Base-by-base conservation (phyloP, 2,113 vertebrate genomes). In the Chrysemys picta region DNA sequence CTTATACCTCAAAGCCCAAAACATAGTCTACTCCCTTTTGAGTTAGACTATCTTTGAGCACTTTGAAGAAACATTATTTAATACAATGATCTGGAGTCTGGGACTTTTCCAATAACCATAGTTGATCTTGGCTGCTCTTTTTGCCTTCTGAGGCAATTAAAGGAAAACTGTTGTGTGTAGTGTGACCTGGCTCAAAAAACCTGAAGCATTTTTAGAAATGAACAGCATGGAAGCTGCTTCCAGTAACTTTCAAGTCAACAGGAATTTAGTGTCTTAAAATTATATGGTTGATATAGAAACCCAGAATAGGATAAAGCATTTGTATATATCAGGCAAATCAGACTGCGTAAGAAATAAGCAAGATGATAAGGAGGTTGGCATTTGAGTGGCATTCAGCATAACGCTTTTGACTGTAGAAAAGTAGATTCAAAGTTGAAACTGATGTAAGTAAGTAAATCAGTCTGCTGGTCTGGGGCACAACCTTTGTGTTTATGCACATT, bases 201-300 rank as follows among this genome's bases (percentile, higher is more conserved):
- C 19, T 72, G n/a, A 72, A 72, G 35, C 17, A 10, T 72, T n/a
- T 72, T 72, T 72, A 93, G 31, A 89, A 65, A 89, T 35, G 21
- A 8, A 0, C 80, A 86, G 78, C 65, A 87, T 50, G 53, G 53
- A 47, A 50, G 75, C 59, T 89, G 82, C 88, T 69, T 91, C 89
- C 89, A 35, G 50, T 85, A 79, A 92, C 84, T 79, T 80, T 94
- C 92, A 95, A 75, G 75, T 83, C 50, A 89, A 95, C 0, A 1
- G 85, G 90, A 95, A 95, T 83, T 81, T 35, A 6, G 92, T 91
- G 81, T 84, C 45, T 95, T 95, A 96, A 92, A 92, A 95, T 95
- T 72, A 83, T 93, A 24, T 12, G 42, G 24, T 25, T 45, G 22
- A 76, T 45, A 76, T 22, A 76, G 22, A 45, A 45, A 76, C 72